A percentile compares a stretch with the other conserved stretches of the same genome.
Evolutionary conservation across 2,797 vertebrate species (phyloP).

Genomic region (Poecilia velifera): DNA sequence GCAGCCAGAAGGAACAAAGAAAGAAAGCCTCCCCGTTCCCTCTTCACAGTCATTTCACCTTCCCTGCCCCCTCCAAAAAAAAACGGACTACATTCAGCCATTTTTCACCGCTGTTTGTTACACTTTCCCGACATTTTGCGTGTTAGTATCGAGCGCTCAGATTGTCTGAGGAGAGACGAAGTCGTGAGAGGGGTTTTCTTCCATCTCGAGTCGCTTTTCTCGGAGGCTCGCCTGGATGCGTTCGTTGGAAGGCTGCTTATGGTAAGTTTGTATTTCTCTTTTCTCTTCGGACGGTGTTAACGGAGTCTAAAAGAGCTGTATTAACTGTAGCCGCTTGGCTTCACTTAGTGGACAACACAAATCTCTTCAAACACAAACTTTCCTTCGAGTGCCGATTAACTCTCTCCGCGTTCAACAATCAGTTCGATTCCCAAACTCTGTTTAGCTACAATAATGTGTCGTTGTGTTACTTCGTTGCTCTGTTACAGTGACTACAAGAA

Average conservation of each 20-base stretch:
- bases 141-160: not conserved
- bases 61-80: not conserved
- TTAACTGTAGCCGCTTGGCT: not conserved
- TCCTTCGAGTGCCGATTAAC: not conserved
- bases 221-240: constrained; percentile 21
- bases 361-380: constrained; percentile 48
- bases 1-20: constrained; percentile 71
- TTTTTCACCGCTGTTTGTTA: not conserved
- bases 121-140: not conserved
- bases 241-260: constrained; percentile 8
- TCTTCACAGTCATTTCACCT: constrained; percentile 1
- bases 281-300: not conserved
- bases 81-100: not conserved
- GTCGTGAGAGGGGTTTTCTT: constrained; percentile 38
- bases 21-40: constrained; percentile 40
- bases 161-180: constrained; percentile 33
- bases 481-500: not conserved
- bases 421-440: not conserved
- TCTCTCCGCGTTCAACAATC: not conserved
- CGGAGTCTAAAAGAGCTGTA: not conserved
- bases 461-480: not conserved
- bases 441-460: not conserved
- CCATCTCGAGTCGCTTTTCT: constrained; percentile 22
- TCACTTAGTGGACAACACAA: too few species aligned
- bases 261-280: constrained; percentile 22